Base-by-base conservation (phyloP, 2,113 vertebrate genomes). In the Mystacornis crossleyi region DNA sequence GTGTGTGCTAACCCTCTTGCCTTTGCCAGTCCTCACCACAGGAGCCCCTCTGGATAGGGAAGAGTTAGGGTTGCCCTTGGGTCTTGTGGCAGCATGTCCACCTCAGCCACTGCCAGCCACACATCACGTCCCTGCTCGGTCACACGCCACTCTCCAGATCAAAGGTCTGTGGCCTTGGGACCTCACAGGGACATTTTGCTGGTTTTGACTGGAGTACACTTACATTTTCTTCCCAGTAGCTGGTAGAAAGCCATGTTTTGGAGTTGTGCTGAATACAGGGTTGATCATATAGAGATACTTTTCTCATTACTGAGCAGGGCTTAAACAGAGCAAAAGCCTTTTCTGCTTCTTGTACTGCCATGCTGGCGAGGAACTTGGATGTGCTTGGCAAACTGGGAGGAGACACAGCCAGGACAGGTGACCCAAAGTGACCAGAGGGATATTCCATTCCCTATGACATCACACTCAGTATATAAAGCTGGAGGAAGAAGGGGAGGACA, bases 51-150 rank as follows among this genome's bases (percentile, higher is more conserved):
- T 70, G 54, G 79, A n/a, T 4, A 34, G 26, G 34, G 61, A 66
- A 60, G 55, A 58, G 17, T 10, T 58, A 65, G 38, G 10, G 15
- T 14, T 89, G 47, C 34, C 61, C 48, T 4, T 5, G 23, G 17
- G 23, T 65, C 21, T 84, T 8, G 0, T 26, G 55, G 57, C 14
- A 72, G 10, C 9, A 3, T 5, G 4, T 13, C n/a, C 20, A 29
- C 8, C 36, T 26, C 36, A 29, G 80, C 66, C 57, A 47, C 20
- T 0, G 0, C 55, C 38, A 57, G 54, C 31, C 28, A 2, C 1
- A 4, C 1, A 1, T 24, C 54, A 6, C 3, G 0, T 0, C 1
- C 29, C 55, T 0, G 0, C 12, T 57, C 24, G 6, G 29, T 28
- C 48, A 6, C 57, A 29, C 6, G 10, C 1, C 0, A 5, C 57